Evolutionary conservation across 2,113 vertebrate species (phyloP).

Genomic region (Scomber scombrus): DNA sequence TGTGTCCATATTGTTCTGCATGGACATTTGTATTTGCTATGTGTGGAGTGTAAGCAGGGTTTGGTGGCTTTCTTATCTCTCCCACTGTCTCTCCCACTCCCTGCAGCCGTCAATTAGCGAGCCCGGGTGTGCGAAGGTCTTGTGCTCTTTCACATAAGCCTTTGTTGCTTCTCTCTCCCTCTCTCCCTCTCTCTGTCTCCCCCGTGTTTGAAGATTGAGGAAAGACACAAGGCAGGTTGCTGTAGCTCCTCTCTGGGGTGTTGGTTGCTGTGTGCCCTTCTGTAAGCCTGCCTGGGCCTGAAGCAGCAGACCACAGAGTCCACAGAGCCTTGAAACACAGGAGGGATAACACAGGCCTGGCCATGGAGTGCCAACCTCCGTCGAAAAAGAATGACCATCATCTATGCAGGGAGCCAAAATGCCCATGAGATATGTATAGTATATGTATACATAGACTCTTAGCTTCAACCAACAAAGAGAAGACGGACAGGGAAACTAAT

Average conservation of each 20-base stretch:
- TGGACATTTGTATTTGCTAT: conserved; percentile 46
- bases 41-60: conserved; percentile 43
- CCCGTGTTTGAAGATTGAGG: conserved; percentile 82
- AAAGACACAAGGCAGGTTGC: conserved; percentile 83
- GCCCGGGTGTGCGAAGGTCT: conserved; percentile 70
- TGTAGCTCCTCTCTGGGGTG: conserved; percentile 78
- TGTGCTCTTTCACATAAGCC: conserved; percentile 77
- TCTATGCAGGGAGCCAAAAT: conserved; percentile 16
- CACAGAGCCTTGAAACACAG: conserved; percentile 77
- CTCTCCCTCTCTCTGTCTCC: conserved; percentile 40
- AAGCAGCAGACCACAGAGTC: conserved; percentile 63
- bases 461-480: too few species aligned
- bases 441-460: neutral
- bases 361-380: conserved; percentile 39
- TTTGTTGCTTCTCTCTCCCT: conserved; percentile 79
- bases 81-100: conserved; percentile 72
- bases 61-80: conserved; percentile 74
- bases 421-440: conserved; percentile 2
- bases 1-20: conserved; percentile 30
- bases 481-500: too few species aligned
- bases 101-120: conserved; percentile 85
- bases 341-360: conserved; percentile 33
- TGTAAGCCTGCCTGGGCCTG: conserved; percentile 58
- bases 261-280: conserved; percentile 73
- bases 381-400: conserved; percentile 34